These are phyloP conservation scores for Heliconius charithonia DNA, from an alignment of 2,888 invertebrate genomes.

Conservation along the genomic window DNA sequence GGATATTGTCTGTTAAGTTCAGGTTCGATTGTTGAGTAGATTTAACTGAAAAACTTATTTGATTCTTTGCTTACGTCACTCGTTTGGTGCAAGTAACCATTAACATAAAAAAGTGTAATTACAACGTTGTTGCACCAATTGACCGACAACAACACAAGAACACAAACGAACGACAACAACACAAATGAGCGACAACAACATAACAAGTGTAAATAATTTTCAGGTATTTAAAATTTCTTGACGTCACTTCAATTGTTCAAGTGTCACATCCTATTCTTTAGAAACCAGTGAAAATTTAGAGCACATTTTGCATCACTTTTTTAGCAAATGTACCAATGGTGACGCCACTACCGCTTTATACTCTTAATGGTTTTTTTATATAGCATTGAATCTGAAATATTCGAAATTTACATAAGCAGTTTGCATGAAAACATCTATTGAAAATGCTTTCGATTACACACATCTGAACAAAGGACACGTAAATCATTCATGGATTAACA, in stretches of 20 bases:
- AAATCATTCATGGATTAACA: conserved; percentile 6
- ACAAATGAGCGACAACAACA: too few relatives aligned
- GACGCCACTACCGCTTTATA: neutral
- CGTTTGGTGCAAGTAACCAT: too few relatives aligned
- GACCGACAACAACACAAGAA: too few relatives aligned
- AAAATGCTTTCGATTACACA: conserved; percentile 21
- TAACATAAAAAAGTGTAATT: too few relatives aligned
- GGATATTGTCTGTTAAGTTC: neutral
- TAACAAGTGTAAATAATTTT: too few relatives aligned
- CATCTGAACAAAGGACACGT: conserved; percentile 18
- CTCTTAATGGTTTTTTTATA: neutral
- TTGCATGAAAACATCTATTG: conserved; percentile 23
- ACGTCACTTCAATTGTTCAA: neutral
- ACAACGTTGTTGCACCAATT: too few relatives aligned
- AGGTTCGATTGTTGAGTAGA: neutral
- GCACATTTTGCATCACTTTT: neutral
- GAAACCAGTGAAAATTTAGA: neutral
- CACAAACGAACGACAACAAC: too few relatives aligned
- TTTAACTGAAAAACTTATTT: neutral
- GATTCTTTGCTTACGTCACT: too few relatives aligned
- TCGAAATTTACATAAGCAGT: conserved; percentile 16
- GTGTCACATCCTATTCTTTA: neutral
- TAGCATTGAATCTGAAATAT: neutral
- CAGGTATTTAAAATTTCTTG: neutral
- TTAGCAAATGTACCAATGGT: neutral